Evolutionary conservation across 1,140 invertebrate species (phyloP).

Genomic region (Polyergus mexicanus): DNA sequence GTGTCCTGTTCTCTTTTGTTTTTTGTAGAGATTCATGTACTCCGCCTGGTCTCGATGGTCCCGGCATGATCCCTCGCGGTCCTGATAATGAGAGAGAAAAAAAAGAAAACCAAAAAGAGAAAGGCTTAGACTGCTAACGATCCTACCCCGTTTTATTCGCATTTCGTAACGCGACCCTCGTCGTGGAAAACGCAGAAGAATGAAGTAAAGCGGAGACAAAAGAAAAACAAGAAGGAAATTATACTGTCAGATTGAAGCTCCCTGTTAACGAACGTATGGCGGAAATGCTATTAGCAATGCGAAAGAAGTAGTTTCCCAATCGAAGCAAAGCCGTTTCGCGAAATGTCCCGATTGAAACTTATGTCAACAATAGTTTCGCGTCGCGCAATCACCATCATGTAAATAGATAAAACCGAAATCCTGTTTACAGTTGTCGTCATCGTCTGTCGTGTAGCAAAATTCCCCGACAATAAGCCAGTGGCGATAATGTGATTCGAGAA

Average conservation of each 20-base stretch:
- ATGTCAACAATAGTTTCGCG: constrained; percentile 2
- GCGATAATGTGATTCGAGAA: constrained; percentile 31
- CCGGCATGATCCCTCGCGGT: constrained; percentile 57
- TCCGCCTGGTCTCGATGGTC: constrained; percentile 63
- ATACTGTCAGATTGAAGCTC: constrained; percentile 51
- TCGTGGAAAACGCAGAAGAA: constrained; percentile 44
- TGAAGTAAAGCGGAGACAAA: constrained; percentile 23
- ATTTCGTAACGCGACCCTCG: constrained; percentile 55
- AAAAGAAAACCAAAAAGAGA: constrained; percentile 56
- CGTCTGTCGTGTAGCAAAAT: neutral
- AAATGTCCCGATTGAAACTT: constrained; percentile 38
- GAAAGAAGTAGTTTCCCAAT: constrained; percentile 15
- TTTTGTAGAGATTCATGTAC: constrained; percentile 65
- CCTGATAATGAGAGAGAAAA: constrained; percentile 70
- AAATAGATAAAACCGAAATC: constrained; percentile 48
- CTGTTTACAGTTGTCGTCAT: neutral
- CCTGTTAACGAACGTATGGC: constrained; percentile 34
- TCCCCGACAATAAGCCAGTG: neutral
- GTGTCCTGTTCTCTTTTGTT: constrained; percentile 65
- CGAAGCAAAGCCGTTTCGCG: neutral
- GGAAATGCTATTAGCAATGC: neutral
- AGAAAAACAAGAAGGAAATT: constrained; percentile 55
- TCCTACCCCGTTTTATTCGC: constrained; percentile 26
- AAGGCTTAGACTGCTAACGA: constrained; percentile 64
- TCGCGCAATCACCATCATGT: constrained; percentile 2